These are phyloP conservation scores for Coryphaenoides rupestris DNA, from an alignment of 2,113 vertebrate genomes.

Conservation along the genomic window DNA sequence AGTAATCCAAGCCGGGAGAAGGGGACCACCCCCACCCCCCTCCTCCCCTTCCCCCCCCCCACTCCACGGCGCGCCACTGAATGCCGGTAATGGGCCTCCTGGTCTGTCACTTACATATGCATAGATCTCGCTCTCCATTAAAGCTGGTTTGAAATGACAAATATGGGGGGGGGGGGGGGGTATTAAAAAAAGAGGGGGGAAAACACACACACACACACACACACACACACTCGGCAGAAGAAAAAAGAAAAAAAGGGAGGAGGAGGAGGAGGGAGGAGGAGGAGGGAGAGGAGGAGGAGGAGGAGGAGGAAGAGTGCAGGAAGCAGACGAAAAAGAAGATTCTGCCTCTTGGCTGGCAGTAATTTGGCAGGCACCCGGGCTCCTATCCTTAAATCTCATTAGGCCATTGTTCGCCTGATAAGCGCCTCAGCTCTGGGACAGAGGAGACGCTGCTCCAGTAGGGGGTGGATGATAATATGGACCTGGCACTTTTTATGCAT, in stretches of 20 bases:
- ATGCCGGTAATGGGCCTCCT: conserved; percentile 70
- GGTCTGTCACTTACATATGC: conserved; percentile 75
- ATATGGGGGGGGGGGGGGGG: conserved; percentile 65
- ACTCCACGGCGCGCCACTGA: conserved; percentile 70
- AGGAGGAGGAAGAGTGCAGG: conserved; percentile 28
- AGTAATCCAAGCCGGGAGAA: conserved; percentile 73
- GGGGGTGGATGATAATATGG: conserved; percentile 51
- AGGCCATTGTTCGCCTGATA: conserved; percentile 78
- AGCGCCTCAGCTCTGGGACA: conserved; percentile 57
- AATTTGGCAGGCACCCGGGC: conserved; percentile 63
- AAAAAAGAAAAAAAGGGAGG: conserved; percentile 12
- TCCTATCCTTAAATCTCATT: conserved; percentile 69
- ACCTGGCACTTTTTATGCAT: conserved; percentile 25
- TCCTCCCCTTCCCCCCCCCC: too few species aligned
- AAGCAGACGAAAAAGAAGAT: conserved; percentile 42
- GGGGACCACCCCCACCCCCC: too few species aligned
- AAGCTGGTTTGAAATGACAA: conserved; percentile 71
- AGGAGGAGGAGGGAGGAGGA: conserved; percentile 25
- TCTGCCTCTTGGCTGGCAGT: conserved; percentile 58
- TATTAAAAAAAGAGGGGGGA: conserved; percentile 33
- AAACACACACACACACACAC: too few species aligned
- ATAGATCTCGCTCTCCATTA: conserved; percentile 73
- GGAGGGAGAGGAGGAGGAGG: conserved; percentile 21
- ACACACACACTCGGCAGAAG: neutral
- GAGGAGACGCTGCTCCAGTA: conserved; percentile 68